Evolutionary conservation across 1,140 invertebrate genomes (phyloP).

Genomic region (Dreissena rostriformis): DNA sequence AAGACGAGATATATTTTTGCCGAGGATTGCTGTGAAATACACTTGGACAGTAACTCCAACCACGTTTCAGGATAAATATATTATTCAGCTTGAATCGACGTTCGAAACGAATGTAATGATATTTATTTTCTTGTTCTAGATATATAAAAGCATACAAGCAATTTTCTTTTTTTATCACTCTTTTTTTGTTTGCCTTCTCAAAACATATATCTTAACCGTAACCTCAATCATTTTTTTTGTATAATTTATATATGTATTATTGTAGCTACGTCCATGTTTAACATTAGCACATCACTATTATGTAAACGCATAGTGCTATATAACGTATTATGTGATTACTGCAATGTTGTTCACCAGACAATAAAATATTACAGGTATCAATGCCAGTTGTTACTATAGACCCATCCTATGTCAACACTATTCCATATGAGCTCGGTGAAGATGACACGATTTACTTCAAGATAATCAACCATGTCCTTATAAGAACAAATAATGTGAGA

Average conservation of each 20-base stretch:
- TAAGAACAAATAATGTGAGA: conserved; percentile 60
- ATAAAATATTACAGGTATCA: conserved; percentile 32
- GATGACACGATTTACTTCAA: conserved; percentile 50
- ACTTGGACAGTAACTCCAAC: conserved; percentile 59
- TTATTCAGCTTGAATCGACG: conserved; percentile 59
- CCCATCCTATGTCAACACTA: conserved; percentile 56
- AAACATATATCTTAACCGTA: neutral
- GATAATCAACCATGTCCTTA: conserved; percentile 66
- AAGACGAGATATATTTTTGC: conserved; percentile 60
- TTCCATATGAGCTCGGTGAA: conserved; percentile 53
- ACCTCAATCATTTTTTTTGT: neutral
- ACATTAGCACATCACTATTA: neutral
- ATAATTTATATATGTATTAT: neutral
- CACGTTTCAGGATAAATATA: conserved; percentile 61
- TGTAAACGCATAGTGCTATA: neutral
- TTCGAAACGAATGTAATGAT: conserved; percentile 59
- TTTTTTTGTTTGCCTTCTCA: neutral
- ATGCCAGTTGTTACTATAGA: conserved; percentile 53
- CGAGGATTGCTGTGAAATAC: conserved; percentile 63
- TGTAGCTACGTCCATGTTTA: neutral
- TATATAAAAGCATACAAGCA: neutral
- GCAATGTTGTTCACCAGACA: neutral
- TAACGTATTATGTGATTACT: neutral
- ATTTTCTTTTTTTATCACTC: neutral
- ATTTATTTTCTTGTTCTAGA: neutral